Conservation (phyloP, 2,113 vertebrate species). For the Monarcha castaneiventris region DNA sequence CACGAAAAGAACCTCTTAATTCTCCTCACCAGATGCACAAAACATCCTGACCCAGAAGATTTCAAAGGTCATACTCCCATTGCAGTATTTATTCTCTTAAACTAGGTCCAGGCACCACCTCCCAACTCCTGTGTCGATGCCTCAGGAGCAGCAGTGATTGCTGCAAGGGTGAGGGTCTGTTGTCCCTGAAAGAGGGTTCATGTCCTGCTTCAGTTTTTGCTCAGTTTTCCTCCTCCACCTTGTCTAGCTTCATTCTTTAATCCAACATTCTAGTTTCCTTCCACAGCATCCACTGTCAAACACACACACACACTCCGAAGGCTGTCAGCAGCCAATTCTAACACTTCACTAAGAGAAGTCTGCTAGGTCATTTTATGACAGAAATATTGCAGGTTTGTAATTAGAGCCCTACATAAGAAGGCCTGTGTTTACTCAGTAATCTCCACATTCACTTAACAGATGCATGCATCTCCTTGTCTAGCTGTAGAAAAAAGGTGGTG, state of each 20-base stretch:
- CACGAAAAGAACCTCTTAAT: not conserved
- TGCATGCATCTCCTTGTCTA: not conserved
- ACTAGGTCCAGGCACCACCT: not conserved
- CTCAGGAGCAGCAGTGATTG: not conserved
- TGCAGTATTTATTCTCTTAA: not conserved
- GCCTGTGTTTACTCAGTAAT: not conserved
- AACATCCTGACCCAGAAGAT: not conserved
- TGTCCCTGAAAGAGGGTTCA: not conserved
- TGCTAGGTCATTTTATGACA: constrained; percentile 26
- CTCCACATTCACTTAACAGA: not conserved
- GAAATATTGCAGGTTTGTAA: constrained; percentile 32
- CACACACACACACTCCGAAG: not conserved
- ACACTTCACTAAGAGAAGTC: not conserved
- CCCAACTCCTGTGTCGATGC: rapidly evolving
- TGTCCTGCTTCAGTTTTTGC: not conserved
- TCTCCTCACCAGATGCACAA: not conserved
- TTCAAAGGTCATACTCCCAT: not conserved
- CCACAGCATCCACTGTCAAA: not conserved
- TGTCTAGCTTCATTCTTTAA: not conserved
- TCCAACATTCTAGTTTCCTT: not conserved
- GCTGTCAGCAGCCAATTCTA: constrained; percentile 9
- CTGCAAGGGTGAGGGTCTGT: not conserved
- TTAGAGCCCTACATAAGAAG: not conserved
- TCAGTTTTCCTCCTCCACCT: not conserved
- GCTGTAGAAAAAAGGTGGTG: not conserved